Evolutionary conservation across 2,888 invertebrate genomes (phyloP).

Genomic region (Chalcis sispes): DNA sequence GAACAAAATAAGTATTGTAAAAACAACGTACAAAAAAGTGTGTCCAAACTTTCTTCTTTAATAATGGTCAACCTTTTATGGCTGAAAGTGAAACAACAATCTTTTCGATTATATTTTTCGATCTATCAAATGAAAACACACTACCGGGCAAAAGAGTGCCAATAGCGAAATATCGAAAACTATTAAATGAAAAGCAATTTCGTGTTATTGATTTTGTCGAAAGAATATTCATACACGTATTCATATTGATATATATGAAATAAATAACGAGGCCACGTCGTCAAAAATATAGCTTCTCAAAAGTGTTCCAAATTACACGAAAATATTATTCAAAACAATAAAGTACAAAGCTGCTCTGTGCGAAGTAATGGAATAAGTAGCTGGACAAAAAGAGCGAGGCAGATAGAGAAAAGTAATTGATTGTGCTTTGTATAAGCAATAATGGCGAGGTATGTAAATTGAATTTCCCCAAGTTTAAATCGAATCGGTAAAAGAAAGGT

Average conservation of each 20-base stretch:
- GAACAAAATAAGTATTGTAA: too few relatives aligned
- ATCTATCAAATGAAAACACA: not conserved
- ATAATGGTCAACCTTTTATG: not conserved
- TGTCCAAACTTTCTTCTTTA: not conserved
- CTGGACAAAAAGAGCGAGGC: not conserved
- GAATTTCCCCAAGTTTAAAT: slow-evolving; percentile 44
- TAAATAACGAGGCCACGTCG: too few relatives aligned
- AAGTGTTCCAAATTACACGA: not conserved
- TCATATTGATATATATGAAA: not conserved
- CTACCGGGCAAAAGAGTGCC: too few relatives aligned
- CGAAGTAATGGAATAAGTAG: not conserved
- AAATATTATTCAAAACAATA: slow-evolving; percentile 11
- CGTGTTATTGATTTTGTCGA: slow-evolving; percentile 22
- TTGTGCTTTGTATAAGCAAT: not conserved
- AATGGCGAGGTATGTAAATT: slow-evolving; percentile 46
- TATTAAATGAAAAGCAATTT: slow-evolving; percentile 37
- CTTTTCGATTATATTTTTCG: slow-evolving; percentile 12
- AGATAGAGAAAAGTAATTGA: slow-evolving; percentile 28
- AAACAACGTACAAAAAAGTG: not conserved
- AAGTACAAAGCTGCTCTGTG: not conserved
- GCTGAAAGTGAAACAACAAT: slow-evolving; percentile 23
- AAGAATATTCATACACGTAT: not conserved
- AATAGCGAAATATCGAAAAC: slow-evolving; percentile 27
- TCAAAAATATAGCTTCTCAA: not conserved
- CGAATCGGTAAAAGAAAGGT: slow-evolving; percentile 38